Evolutionary conservation across 2,113 vertebrate genomes (phyloP), one percentile per base, ranked within the genome.

Genomic region (human (Homo sapiens)): DNA sequence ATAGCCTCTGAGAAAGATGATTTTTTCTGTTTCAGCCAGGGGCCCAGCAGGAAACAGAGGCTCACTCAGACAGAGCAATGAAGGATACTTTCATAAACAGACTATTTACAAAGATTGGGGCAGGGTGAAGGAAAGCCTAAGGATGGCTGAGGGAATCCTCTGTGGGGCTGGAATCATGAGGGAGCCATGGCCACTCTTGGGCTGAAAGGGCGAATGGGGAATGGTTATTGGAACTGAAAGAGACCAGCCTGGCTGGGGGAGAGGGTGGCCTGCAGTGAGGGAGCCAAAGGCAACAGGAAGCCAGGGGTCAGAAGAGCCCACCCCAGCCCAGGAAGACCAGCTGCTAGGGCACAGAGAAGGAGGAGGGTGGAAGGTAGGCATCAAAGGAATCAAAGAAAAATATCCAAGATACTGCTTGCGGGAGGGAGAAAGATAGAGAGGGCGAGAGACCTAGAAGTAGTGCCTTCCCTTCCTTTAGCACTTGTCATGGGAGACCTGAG

Each of bases 21-120:
- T 82, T 89, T 75, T 89, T 88, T 22, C 68, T 93, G 22, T 43
- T 57, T 57, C 35, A 92, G 57, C 95, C 72, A 81, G 72, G 75
- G 57, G 70, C 90, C 83, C 93, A 93, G 93, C 90, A 93, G 93
- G 87, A 92, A 91, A 82, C 73, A 96, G 90, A 78, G 96, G 82
- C 57, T 89, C 40, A 66, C 52, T 94, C 70, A 8, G 35, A 32
- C 35, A 91, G 72, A 22, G n/a, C 83, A 85, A 92, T 95, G 81
- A 93, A 95, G 50, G 73, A 89, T 66, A 94, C 85, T 95, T 97
- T 93, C 89, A 93, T 91, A 61, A 76, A 89, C 13, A 43, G 32
- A 93, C 57, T 95, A 70, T 93, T 97, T 93, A 93, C 73, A 93
- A 80, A 95, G 93, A 61, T 89, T 55, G 64, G 84, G 91, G 43